Conservation (phyloP, 1,140 invertebrate species). For the Brachionus asplanchnoidis region DNA sequence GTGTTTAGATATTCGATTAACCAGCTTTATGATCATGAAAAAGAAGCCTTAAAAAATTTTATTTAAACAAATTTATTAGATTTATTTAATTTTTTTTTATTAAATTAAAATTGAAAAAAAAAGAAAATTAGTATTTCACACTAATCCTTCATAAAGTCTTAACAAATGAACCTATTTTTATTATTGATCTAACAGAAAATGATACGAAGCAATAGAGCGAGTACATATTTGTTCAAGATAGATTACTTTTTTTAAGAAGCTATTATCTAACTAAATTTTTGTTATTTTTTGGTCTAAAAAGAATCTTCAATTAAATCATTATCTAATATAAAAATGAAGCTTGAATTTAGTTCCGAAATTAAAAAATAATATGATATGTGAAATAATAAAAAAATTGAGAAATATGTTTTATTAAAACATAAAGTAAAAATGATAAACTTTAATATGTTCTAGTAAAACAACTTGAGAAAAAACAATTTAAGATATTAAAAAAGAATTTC, state of each 20-base stretch:
- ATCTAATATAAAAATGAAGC: neutral
- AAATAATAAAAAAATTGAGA: neutral
- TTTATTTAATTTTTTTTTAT: neutral
- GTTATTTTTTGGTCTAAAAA: neutral
- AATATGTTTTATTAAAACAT: neutral
- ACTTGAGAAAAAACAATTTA: neutral
- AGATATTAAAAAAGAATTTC: neutral
- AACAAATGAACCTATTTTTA: neutral
- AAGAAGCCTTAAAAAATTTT: neutral
- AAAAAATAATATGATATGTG: neutral
- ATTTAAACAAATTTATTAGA: neutral
- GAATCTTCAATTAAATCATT: neutral
- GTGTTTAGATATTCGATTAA: constrained; percentile 2
- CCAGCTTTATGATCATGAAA: neutral
- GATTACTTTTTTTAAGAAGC: neutral
- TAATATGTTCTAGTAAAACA: neutral
- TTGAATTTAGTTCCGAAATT: neutral
- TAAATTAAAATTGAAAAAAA: neutral
- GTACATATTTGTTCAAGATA: neutral
- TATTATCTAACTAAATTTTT: neutral
- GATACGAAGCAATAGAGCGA: neutral
- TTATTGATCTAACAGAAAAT: neutral
- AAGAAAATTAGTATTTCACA: neutral
- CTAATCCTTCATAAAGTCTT: neutral
- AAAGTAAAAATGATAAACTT: neutral